Evolutionary conservation across 2,797 vertebrate species (phyloP), one percentile per base, ranked within the genome.

Genomic region (Melanotaenia boesemani): DNA sequence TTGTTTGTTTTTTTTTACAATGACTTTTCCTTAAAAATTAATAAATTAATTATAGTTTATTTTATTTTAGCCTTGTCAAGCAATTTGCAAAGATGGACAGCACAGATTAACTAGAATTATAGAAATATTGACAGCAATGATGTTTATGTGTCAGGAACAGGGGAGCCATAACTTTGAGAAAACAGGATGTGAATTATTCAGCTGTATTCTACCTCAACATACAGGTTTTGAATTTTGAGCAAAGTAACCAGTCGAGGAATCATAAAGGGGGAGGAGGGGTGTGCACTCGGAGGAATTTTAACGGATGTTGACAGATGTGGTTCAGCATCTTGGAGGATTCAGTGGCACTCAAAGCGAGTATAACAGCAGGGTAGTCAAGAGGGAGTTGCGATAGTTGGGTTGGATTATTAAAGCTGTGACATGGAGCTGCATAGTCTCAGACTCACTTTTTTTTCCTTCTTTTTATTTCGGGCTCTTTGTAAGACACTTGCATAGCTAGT

Each of bases 381-480:
- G 18, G 44, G 44, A 20, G 44, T 7, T 20, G 6, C 20, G 20
- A 22, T 22, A 50, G n/a, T 20, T 50, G 48, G 48, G 48, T 48
- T 48, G 50, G 77, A 83, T 86, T 67, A 81, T 77, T 77, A 72
- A 80, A 70, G 67, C 76, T 60, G 30, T 77, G 65, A 74, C 69
- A 37, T 41, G 55, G 36, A 74, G 59, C 52, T 55, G 52, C 22
- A 24, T 26, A 55, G 52, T 15, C 22, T 54, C 50, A 5, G 18
- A 46, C 2, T 55, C 39, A 57, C 7, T 44, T 11, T 57, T 26
- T 57, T 67, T 0, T n/a, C 54, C n/a, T 57, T 66, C 28, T 26
- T 62, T 60, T 16, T 55, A 41, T 41, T 48, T n/a, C 2, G 46
- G 16, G 36, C 61, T 57, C 41, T 37, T 32, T 65, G 60, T 58